Base-by-base conservation (phyloP, 1,140 invertebrate genomes). In the Calosoma granatense region DNA sequence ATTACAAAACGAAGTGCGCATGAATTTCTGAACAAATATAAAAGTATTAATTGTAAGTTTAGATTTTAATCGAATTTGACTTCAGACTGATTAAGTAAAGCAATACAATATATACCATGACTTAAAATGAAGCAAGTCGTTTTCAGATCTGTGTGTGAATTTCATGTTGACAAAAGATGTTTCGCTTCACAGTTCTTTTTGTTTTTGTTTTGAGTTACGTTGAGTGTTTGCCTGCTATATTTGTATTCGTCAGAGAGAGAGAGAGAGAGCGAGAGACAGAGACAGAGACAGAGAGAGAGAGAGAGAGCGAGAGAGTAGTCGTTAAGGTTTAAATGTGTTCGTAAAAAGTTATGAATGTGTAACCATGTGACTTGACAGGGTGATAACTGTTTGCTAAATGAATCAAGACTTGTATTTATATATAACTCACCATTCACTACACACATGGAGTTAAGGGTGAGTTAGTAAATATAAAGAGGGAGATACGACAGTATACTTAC, bases 11-110 rank as follows among this genome's bases (percentile, higher is more conserved):
- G n/a, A n/a, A n/a, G n/a, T n/a, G n/a, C n/a, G 53, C 53, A 53
- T 30, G 56, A 30, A 57, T 41, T 51, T 22, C 22, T 21, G 15
- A 53, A 47, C 14, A 55, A 30, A 54, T 30, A 22, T 26, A 36
- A 17, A 51, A 53, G 15, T 15, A 41, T 47, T 55, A 56, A 47
- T 47, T 47, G 21, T 22, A 47, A 57, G 23, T 22, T 52, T 52
- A 15, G 21, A 30, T 57, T 22, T 53, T 9, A 63, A 55, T 59
- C 61, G 63, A 64, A 64, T 64, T 64, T 59, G 60, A 62, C 56
- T 63, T 64, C 59, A 64, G 63, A 64, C 63, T 64, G 63, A 64
- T 59, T 57, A 63, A 56, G 19, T 56, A 60, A 62, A 64, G 63
- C 61, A 64, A 64, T 63, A 63, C 55, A 56, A 51, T 55, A 41